Evolutionary conservation across 1,140 invertebrate species (phyloP), one percentile per base, ranked within the genome.

Genomic region (Lethocerus indicus): DNA sequence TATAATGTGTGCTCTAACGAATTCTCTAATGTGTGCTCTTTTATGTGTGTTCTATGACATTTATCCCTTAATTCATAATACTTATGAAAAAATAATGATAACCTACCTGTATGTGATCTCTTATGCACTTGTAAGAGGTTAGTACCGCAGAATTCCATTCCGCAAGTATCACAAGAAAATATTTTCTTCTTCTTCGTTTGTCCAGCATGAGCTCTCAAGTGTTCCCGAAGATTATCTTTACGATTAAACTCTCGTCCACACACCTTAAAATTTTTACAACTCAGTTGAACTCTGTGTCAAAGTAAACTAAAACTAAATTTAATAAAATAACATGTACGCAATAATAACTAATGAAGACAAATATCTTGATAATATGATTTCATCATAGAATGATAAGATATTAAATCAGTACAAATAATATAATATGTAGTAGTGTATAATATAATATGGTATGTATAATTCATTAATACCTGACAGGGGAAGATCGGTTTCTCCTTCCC

Each of bases 151-250:
- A 85, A 84, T 56, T 79, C 74, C 55, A 82, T 82, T 42, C 71
- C 63, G 62, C 83, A 86, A 57, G 70, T 69, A 53, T 71, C 64
- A 61, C 81, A 85, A 51, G 63, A 65, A 43, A 72, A 75, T 37
- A 74, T 74, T 25, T 78, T 78, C 55, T 77, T 78, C 48, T 73
- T 69, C 18, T 75, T 73, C 12, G 71, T 68, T 54, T 75, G 71
- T 7, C 80, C 79, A 26, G 78, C 70, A 61, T 87, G 83, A 36
- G 71, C 73, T 49, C 79, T 71, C 18, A 85, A 64, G 69, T 87
- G 83, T 54, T 81, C 79, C 13, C 78, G 69, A 45, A 85, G 63
- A 64, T 85, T 84, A 60, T 83, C 81, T 57, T 82, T 79, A n/a
- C 81, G 71, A 40, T 74, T 75, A 56, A 85, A 87, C 18, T 69